Evolutionary conservation across 2,113 vertebrate species (phyloP).

Genomic region (Lycaon pictus): DNA sequence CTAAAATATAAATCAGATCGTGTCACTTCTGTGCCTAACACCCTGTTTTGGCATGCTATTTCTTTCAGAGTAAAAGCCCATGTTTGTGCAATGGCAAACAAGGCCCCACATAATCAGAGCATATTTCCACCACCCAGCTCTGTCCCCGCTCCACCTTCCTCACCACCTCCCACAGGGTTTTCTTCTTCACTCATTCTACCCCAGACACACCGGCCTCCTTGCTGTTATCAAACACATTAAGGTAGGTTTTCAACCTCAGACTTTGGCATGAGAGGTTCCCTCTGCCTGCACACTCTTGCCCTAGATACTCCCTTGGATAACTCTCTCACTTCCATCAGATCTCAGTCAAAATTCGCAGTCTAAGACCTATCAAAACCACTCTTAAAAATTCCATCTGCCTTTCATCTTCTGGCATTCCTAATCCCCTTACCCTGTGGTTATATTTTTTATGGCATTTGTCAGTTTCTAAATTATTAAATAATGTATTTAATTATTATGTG

Average conservation of each 20-base stretch:
- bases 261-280: not conserved
- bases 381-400: not conserved
- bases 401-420: not conserved
- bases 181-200: not conserved
- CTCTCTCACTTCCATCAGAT: not conserved
- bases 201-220: not conserved
- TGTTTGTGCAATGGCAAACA: not conserved
- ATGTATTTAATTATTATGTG: not conserved
- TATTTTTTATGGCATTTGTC: not conserved
- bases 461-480: not conserved
- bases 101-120: not conserved
- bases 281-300: not conserved
- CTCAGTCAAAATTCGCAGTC: not conserved
- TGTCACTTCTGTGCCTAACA: not conserved
- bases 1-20: not conserved
- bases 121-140: accelerated
- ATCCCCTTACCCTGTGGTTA: not conserved
- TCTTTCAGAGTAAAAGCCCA: not conserved
- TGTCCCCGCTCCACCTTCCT: not conserved
- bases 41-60: not conserved
- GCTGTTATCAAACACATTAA: not conserved
- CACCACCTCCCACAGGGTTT: not conserved
- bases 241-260: not conserved
- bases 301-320: not conserved
- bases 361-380: not conserved